Evolutionary conservation across 2,888 invertebrate species (phyloP), one percentile per base, ranked within the genome.

Genomic region (Physocephala rufipes): DNA sequence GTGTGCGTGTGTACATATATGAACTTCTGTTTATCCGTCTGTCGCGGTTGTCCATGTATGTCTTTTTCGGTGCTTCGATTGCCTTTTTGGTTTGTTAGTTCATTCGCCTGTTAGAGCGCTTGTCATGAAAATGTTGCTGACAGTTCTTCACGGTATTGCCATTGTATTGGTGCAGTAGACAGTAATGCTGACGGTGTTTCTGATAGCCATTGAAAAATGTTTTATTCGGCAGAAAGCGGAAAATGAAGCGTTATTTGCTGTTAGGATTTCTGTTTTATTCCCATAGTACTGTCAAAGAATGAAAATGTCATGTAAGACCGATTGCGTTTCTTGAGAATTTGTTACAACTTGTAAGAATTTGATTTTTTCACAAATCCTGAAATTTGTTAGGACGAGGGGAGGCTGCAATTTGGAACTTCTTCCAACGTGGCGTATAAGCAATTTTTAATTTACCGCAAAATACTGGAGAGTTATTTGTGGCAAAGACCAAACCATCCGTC

Each of bases 91-190:
- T 63, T 4, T 4, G 51, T n/a, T 26, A 2, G 45, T 59, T 36
- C 26, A 2, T 58, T 58, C 9, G 58, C 15, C 24, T 24, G 28
- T 7, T 0, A 58, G 24, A 15, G 36, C 47, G 12, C 45, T 70
- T 55, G 73, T 55, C 68, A 65, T 74, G 71, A 71, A 67, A 71
- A 74, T 74, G 67, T 74, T 68, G 68, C 55, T 75, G 70, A 73
- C 70, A 64, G n/a, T 66, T 70, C 71, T 71, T 71, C 30, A 61
- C 53, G 21, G 13, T 70, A 63, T 71, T 45, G 36, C 63, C 64
- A 45, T 26, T 47, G 67, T 47, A n/a, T 28, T 21, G 21, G 43
- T 58, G 49, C n/a, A 58, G 15, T 45, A 2, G 55, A 28, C 71
- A 45, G 49, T 66, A 45, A 36, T 69, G 63, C 61, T 65, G 24